A percentile compares a stretch with the other conserved stretches of the same genome.
These are phyloP conservation scores for Thereva unica DNA, from an alignment of 2,888 invertebrate species.

Conservation along the genomic window DNA sequence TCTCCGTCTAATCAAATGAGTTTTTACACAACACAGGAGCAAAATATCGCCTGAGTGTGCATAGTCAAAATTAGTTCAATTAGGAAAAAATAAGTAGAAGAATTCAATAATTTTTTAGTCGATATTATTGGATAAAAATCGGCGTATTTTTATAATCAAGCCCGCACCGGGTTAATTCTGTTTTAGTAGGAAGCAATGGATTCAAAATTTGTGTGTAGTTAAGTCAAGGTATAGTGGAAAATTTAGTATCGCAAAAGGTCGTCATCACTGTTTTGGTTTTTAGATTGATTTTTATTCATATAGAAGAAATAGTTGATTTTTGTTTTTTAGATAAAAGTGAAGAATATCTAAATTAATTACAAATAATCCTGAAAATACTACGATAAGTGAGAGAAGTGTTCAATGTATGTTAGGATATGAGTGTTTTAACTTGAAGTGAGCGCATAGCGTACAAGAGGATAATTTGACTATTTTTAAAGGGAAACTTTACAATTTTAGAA, in stretches of 20 bases:
- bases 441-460: too few relatives aligned
- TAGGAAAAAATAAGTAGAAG: constrained; percentile 31
- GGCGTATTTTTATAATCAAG: constrained; percentile 1
- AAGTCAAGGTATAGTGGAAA: too few relatives aligned
- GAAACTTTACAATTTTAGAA: constrained; percentile 13
- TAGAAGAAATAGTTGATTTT: too few relatives aligned
- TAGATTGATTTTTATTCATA: too few relatives aligned
- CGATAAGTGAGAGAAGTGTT: constrained; percentile 20
- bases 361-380: too few relatives aligned
- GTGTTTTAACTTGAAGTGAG: constrained; percentile 1
- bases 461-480: constrained; percentile 1
- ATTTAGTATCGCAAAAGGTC: too few relatives aligned
- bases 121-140: constrained; percentile 14
- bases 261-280: too few relatives aligned
- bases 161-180: not conserved
- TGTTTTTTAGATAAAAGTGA: too few relatives aligned
- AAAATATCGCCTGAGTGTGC: constrained; percentile 23
- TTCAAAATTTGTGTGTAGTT: too few relatives aligned
- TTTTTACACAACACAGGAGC: constrained; percentile 14
- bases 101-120: constrained; percentile 32
- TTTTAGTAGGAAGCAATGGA: not conserved
- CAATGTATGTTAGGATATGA: constrained; percentile 28
- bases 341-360: too few relatives aligned
- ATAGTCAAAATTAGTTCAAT: constrained; percentile 37
- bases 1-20: constrained; percentile 11